A percentile compares a stretch with the other conserved stretches of the same genome.
Evolutionary conservation across 1,140 invertebrate species (phyloP).

Genomic region (Heterodera schachtii): DNA sequence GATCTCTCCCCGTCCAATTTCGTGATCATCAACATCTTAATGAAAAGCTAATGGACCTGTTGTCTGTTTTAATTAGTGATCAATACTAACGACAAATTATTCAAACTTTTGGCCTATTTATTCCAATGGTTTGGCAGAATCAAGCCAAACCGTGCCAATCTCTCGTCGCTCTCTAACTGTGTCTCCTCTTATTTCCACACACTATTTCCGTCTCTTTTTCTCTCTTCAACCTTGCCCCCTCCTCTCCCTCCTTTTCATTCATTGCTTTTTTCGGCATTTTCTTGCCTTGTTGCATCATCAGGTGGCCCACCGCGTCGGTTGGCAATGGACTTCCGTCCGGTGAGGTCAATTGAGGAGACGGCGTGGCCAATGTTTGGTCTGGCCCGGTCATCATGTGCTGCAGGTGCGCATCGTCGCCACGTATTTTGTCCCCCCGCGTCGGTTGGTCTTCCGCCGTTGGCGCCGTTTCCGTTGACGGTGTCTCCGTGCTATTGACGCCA

Average conservation of each 20-base stretch:
- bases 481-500: neutral
- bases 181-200: too few relatives aligned
- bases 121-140: too few relatives aligned
- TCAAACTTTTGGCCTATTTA: too few relatives aligned
- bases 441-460: neutral
- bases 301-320: slow-evolving; percentile 28
- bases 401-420: neutral
- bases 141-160: too few relatives aligned
- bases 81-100: too few relatives aligned
- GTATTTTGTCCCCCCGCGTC: neutral
- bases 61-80: too few relatives aligned
- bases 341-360: neutral
- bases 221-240: too few relatives aligned
- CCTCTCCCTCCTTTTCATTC: too few relatives aligned
- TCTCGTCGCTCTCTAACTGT: too few relatives aligned
- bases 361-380: slow-evolving; percentile 13
- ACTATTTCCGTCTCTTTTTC: too few relatives aligned
- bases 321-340: slow-evolving; percentile 44
- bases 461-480: slow-evolving; percentile 28
- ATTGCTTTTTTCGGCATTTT: too few relatives aligned
- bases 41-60: too few relatives aligned
- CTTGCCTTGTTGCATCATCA: slow-evolving; percentile 23
- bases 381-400: slow-evolving; percentile 10
- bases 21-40: slow-evolving; percentile 14
- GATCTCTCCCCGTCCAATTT: slow-evolving; percentile 31